Evolutionary conservation across 2,797 vertebrate genomes (phyloP), one percentile per base, ranked within the genome.

Genomic region (Rhinoraja longicauda): DNA sequence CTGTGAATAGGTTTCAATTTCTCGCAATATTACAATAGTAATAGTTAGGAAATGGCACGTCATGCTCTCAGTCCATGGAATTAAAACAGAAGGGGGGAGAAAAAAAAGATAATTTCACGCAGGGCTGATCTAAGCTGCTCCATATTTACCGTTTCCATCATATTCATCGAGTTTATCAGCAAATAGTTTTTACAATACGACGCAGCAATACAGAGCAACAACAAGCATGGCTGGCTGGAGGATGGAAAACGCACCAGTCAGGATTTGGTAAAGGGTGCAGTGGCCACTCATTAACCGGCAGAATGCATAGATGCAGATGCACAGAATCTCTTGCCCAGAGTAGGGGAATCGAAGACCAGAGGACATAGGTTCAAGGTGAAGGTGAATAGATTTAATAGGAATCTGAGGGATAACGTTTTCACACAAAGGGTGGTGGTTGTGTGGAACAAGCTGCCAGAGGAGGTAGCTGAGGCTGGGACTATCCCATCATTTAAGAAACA

Each of bases 41-140:
- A 92, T 45, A 12, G 64, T 90, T 45, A n/a, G 67, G 39, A 92
- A 92, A 73, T 92, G 24, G 39, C 2, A 32, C 88, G 13, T 39
- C 24, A 70, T 72, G 24, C 70, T 73, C 73, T 57, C 39, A 26
- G 70, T 73, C 39, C 70, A 73, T 72, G 17, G 90, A 53, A 92
- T 92, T 75, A 92, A 92, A 92, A 92, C 36, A 53, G 39, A 53
- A n/a, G 24, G 39, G 70, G 24, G 39, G 70, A 17, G 64, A 26
- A 45, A 92, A 91, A 45, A 45, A 91, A 91, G 39, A 73, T 36
- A 73, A 92, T 92, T 73, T 92, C 90, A 92, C 10, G 90, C 90
- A 73, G 67, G 70, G 67, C 64, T 92, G 90, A 53, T 53, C 67
- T 92, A 92, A 92, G 90, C 39, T 92, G 90, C 70, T 92, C 67